These are phyloP conservation scores for Conus ventricosus DNA, from an alignment of 1,140 invertebrate genomes.

Conservation along the genomic window DNA sequence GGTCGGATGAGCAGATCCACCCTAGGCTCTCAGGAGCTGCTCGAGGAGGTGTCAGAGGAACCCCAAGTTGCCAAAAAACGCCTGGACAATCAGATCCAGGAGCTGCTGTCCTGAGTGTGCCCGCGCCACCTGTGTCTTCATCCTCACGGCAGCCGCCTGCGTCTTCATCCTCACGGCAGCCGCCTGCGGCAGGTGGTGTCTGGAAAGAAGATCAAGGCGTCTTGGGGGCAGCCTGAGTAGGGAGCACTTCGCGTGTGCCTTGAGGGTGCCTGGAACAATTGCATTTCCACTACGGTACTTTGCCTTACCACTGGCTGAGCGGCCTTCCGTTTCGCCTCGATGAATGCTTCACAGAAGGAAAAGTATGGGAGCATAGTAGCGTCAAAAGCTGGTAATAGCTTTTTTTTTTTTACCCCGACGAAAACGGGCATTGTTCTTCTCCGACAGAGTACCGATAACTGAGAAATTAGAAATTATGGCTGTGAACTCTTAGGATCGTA, in stretches of 20 bases:
- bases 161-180: too few species aligned
- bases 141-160: too few species aligned
- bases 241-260: too few species aligned
- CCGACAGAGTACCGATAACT: too few species aligned
- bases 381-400: neutral
- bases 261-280: neutral
- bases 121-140: too few species aligned
- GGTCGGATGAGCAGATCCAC: constrained; percentile 13
- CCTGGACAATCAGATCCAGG: neutral
- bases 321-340: neutral
- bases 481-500: too few species aligned
- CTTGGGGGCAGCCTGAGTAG: too few species aligned
- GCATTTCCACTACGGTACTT: neutral
- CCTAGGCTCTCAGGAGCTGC: neutral
- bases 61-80: neutral
- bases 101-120: neutral
- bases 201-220: too few species aligned
- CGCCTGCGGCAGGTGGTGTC: too few species aligned
- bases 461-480: too few species aligned
- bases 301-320: neutral
- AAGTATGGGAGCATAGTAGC: neutral
- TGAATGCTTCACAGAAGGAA: neutral
- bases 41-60: neutral
- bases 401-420: neutral
- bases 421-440: too few species aligned